phyloP scores from a whole-genome alignment of 1,140 invertebrate genomes.

The Pseudomyrmex gracilis region DNA sequence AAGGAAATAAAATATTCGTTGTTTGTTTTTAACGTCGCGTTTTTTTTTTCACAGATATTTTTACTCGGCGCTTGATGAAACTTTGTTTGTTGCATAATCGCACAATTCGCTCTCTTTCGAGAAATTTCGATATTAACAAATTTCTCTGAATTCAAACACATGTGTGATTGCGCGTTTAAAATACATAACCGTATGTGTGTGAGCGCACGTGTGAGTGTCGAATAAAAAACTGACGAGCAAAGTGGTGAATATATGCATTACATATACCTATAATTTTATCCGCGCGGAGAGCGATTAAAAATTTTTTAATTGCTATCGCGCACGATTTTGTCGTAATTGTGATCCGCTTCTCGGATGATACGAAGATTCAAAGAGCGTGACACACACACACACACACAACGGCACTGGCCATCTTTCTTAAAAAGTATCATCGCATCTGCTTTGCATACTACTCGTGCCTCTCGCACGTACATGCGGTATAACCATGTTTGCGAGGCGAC shows the following conservation, averaged over 20 bases:
- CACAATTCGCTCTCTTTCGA: no score
- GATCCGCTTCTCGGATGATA: background rate
- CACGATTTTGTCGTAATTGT: slow-evolving; percentile 21
- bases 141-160: no score
- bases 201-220: no score
- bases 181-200: background rate
- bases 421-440: slow-evolving; percentile 8
- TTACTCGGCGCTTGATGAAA: background rate
- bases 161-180: no score
- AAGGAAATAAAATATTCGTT: background rate
- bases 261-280: no score
- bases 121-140: no score
- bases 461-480: background rate
- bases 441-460: background rate
- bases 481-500: background rate
- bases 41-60: background rate
- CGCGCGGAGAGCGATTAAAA: background rate
- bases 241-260: background rate
- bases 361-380: slow-evolving; percentile 8
- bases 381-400: background rate
- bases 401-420: slow-evolving; percentile 7
- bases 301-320: slow-evolving; percentile 6
- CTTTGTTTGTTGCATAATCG: no score
- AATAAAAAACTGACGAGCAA: background rate
- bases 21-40: background rate